Conservation (phyloP, 2,113 vertebrate species). For the Noctilio leporinus region DNA sequence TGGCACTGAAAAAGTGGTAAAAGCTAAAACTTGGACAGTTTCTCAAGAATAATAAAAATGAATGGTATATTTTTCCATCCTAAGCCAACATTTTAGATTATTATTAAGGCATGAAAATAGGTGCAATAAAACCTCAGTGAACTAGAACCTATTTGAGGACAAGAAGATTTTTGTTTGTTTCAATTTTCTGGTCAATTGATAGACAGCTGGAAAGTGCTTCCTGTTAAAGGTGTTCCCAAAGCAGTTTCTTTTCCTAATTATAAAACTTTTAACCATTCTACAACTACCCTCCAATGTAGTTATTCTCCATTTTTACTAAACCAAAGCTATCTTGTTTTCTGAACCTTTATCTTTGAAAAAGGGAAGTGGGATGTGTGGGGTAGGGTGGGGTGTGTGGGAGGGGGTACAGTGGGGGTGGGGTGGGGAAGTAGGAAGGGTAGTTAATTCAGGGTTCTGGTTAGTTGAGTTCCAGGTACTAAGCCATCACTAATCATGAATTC, state of each 20-base stretch:
- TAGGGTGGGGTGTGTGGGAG: constrained; percentile 27
- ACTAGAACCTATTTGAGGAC: not conserved
- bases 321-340: constrained; percentile 59
- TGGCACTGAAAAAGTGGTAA: not conserved
- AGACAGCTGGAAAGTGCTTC: constrained; percentile 14
- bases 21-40: not conserved
- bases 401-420: not conserved
- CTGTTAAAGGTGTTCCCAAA: constrained; percentile 29
- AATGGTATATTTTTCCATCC: not conserved
- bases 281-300: not conserved
- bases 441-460: constrained; percentile 38
- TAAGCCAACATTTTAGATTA: not conserved
- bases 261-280: constrained; percentile 23
- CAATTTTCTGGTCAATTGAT: not conserved
- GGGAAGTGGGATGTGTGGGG: constrained; percentile 40
- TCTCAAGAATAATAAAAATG: constrained; percentile 30
- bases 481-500: not conserved
- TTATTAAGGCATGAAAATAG: constrained; percentile 13
- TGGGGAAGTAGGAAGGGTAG: not conserved
- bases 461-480: constrained; percentile 17
- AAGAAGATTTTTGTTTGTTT: constrained; percentile 27
- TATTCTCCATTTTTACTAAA: not conserved
- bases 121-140: constrained; percentile 12
- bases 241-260: constrained; percentile 21
- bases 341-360: constrained; percentile 54